Percentiles rank a stretch among this genome's conserved stretches.
These are phyloP conservation scores for Sceloporus undulatus DNA, from an alignment of 2,113 vertebrate species.

Conservation along the genomic window DNA sequence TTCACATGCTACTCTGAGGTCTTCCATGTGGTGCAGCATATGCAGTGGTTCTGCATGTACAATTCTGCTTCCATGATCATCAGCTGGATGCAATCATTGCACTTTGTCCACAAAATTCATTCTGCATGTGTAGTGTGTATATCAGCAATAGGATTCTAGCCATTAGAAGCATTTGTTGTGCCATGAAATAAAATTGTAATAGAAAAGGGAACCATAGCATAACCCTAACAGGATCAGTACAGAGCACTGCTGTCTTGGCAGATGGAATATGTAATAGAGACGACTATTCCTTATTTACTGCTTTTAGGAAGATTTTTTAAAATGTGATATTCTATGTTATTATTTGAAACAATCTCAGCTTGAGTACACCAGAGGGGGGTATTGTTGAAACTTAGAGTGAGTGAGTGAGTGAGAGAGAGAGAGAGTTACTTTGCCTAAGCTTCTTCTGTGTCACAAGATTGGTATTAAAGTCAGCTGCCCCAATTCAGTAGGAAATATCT, in stretches of 20 bases:
- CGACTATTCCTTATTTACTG: background rate
- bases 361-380: background rate
- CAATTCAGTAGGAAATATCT: background rate
- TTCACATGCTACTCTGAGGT: no score
- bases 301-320: background rate
- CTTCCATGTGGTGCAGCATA: no score
- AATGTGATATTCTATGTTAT: background rate
- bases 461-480: background rate
- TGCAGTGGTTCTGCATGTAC: no score
- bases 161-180: background rate
- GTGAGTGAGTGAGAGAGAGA: no score
- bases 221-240: background rate
- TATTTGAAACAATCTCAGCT: background rate
- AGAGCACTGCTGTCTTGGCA: background rate
- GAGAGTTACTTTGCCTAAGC: background rate
- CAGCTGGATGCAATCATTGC: no score
- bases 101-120: no score
- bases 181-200: background rate
- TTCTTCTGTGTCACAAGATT: background rate
- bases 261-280: background rate
- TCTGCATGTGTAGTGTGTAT: no score
- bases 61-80: no score
- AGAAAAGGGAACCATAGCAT: background rate
- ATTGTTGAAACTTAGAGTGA: background rate
- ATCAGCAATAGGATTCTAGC: no score